Conservation (phyloP, 2,888 invertebrate genomes). For the Sphinx pinastri region DNA sequence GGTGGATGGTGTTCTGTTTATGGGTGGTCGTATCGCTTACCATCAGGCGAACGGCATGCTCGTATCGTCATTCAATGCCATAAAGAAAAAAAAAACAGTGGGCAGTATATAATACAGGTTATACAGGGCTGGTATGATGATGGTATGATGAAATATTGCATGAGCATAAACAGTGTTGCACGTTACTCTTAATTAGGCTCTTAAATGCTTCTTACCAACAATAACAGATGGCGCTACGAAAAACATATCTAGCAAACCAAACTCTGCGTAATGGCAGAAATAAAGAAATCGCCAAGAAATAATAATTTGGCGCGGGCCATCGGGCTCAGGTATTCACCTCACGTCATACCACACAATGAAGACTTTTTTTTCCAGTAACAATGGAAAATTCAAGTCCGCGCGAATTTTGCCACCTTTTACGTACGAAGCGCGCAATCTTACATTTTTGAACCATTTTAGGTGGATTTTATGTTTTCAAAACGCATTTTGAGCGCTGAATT, state of each 20-base stretch:
- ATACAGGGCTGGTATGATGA: too few relatives aligned
- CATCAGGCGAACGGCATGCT: too few relatives aligned
- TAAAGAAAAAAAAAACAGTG: too few relatives aligned
- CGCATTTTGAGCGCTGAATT: slow-evolving; percentile 10
- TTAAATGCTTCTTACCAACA: too few relatives aligned
- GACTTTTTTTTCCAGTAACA: slow-evolving; percentile 60
- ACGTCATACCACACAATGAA: slow-evolving; percentile 70
- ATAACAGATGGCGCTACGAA: not conserved
- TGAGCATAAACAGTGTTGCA: too few relatives aligned
- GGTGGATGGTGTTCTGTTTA: too few relatives aligned
- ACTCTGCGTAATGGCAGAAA: slow-evolving; percentile 52
- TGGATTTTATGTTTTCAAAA: slow-evolving; percentile 25
- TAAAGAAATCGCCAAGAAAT: slow-evolving; percentile 60
- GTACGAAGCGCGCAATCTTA: slow-evolving; percentile 13
- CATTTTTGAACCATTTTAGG: slow-evolving; percentile 21
- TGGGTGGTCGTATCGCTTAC: too few relatives aligned
- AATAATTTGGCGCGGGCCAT: slow-evolving; percentile 65
- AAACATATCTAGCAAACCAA: slow-evolving; percentile 41
- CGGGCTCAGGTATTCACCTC: slow-evolving; percentile 60
- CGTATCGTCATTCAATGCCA: too few relatives aligned
- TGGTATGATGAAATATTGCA: too few relatives aligned
- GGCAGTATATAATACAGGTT: too few relatives aligned
- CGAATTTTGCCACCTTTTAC: slow-evolving; percentile 25
- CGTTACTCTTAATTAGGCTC: too few relatives aligned
- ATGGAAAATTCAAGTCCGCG: slow-evolving; percentile 45